Percentiles rank a stretch among this genome's conserved stretches.
Conservation (phyloP, 1,140 invertebrate genomes). For the Drosophila aff. region DNA sequence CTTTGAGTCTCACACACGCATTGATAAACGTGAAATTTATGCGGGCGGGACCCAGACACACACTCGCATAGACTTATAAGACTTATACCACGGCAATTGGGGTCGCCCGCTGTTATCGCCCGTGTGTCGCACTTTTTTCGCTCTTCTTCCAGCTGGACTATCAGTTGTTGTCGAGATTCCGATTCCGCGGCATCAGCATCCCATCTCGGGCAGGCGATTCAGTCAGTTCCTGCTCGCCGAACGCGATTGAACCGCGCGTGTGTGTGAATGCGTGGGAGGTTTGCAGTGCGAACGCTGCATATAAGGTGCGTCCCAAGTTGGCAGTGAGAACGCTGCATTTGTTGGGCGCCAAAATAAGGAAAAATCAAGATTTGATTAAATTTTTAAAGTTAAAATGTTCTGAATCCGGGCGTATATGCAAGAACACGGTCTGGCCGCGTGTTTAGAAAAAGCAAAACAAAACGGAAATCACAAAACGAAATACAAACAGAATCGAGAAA, state of each 20-base stretch:
- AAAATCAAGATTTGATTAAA: slow-evolving; percentile 1
- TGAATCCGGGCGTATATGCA: slow-evolving; percentile 1
- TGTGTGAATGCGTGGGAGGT: slow-evolving; percentile 22
- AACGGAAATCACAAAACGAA: slow-evolving; percentile 63
- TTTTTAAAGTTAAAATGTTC: slow-evolving; percentile 11
- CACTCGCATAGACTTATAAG: neutral
- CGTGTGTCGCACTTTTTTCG: slow-evolving; percentile 65
- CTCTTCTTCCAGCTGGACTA: slow-evolving; percentile 58
- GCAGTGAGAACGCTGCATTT: slow-evolving; percentile 28
- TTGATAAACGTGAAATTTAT: slow-evolving; percentile 66
- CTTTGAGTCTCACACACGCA: slow-evolving; percentile 51
- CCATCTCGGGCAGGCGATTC: slow-evolving; percentile 38
- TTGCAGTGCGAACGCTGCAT: slow-evolving; percentile 28
- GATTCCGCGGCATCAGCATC: slow-evolving; percentile 63
- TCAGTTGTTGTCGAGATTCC: slow-evolving; percentile 79
- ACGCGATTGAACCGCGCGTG: slow-evolving; percentile 17
- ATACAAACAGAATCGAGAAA: slow-evolving; percentile 43
- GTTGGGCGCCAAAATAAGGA: slow-evolving; percentile 26
- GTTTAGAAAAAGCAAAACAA: slow-evolving; percentile 76
- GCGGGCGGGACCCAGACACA: slow-evolving; percentile 58
- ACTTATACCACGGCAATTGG: slow-evolving; percentile 43
- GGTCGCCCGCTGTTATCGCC: slow-evolving; percentile 61
- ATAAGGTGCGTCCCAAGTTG: slow-evolving; percentile 34
- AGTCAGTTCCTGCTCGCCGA: slow-evolving; percentile 79
- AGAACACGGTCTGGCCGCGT: slow-evolving; percentile 64